phyloP scores from a whole-genome alignment of 2,113 vertebrate genomes.

The Planiliza haematocheilus region DNA sequence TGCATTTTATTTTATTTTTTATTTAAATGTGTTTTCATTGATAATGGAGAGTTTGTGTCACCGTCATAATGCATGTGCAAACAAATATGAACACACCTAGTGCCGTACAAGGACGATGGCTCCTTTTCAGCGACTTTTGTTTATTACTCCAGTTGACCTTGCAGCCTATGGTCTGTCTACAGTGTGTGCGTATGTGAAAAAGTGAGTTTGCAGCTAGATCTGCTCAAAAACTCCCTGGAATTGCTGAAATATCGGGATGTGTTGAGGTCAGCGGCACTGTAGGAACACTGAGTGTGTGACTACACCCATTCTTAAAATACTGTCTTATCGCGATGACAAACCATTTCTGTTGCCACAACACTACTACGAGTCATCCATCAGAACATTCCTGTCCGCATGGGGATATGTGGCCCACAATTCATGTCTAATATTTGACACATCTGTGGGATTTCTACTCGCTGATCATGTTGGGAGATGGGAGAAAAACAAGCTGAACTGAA shows the following conservation, averaged over 20 bases:
- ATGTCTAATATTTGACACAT: slow-evolving; percentile 28
- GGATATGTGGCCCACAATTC: slow-evolving; percentile 17
- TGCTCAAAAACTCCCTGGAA: slow-evolving; percentile 3
- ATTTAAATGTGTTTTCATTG: neutral
- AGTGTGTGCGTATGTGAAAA: too few species aligned
- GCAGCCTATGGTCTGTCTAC: too few species aligned
- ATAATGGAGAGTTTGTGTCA: neutral
- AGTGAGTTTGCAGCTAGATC: too few species aligned
- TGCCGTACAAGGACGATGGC: neutral
- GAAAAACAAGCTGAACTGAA: neutral
- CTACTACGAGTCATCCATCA: slow-evolving; percentile 34
- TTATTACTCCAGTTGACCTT: too few species aligned
- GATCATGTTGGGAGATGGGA: neutral
- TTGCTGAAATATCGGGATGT: slow-evolving; percentile 24
- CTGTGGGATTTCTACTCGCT: slow-evolving; percentile 20
- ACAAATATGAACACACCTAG: too few species aligned
- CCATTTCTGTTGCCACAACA: slow-evolving; percentile 61
- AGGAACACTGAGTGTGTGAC: slow-evolving; percentile 26
- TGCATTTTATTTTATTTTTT: too few species aligned
- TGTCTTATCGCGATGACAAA: slow-evolving; percentile 44
- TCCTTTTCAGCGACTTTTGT: neutral
- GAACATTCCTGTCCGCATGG: slow-evolving; percentile 27
- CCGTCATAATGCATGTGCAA: too few species aligned
- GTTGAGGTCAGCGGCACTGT: slow-evolving; percentile 13
- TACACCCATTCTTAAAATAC: slow-evolving; percentile 36